These are phyloP conservation scores for Petrocephalus microphthalmus DNA, from an alignment of 2,113 vertebrate genomes.

Conservation along the genomic window DNA sequence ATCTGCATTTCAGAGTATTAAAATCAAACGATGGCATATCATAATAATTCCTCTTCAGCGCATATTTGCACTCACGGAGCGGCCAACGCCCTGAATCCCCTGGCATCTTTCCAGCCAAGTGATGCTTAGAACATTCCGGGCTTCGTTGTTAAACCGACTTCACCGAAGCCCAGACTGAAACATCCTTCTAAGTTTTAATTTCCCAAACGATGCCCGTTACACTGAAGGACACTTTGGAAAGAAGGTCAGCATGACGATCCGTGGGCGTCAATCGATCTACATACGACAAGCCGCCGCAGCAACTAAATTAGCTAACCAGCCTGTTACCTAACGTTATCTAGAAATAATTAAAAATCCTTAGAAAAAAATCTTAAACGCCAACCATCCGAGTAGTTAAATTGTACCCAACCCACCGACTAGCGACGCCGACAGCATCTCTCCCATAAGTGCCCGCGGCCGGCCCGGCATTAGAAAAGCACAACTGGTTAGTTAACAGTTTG, in stretches of 20 bases:
- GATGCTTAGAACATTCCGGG: neutral
- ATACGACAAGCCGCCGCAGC: neutral
- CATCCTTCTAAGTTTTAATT: neutral
- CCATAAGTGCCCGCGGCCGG: neutral
- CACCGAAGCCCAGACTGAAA: neutral
- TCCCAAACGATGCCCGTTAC: neutral
- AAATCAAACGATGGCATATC: neutral
- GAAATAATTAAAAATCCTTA: no score
- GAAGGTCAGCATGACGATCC: neutral
- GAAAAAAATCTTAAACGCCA: neutral
- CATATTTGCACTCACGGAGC: neutral
- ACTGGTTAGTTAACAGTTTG: neutral
- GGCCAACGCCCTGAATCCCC: conserved; percentile 21
- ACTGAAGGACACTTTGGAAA: neutral
- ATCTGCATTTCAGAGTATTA: neutral
- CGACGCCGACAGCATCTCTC: neutral
- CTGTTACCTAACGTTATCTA: no score
- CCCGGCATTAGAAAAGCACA: neutral
- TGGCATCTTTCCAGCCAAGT: neutral
- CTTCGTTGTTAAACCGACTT: neutral
- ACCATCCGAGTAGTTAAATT: neutral
- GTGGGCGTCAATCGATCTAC: neutral
- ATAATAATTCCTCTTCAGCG: neutral
- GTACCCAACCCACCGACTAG: neutral
- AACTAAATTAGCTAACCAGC: neutral